These are phyloP conservation scores for Turdus rufiventris DNA, from an alignment of 2,113 vertebrate genomes.

Conservation along the genomic window DNA sequence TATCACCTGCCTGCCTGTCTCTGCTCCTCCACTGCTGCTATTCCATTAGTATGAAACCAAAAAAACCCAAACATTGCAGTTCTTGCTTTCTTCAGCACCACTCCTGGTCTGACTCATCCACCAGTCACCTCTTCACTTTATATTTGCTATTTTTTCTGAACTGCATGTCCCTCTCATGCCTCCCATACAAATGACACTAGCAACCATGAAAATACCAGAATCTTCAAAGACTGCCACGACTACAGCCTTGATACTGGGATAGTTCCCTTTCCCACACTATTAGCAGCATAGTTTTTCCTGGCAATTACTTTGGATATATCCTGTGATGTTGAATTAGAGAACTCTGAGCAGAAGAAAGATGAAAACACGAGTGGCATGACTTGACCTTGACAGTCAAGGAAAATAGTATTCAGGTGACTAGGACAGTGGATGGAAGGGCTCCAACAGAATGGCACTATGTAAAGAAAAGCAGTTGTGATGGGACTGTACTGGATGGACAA, in stretches of 20 bases:
- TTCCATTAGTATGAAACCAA: background rate
- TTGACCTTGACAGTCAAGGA: background rate
- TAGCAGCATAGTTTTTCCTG: background rate
- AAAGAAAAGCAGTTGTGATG: background rate
- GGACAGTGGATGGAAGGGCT: background rate
- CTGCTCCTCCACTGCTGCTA: background rate
- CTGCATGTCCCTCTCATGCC: background rate
- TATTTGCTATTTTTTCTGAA: background rate
- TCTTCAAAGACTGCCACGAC: background rate
- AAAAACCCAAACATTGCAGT: background rate
- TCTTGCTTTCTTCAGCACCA: background rate
- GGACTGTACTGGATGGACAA: background rate
- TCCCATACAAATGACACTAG: background rate
- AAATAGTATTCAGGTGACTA: background rate
- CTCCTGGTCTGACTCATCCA: background rate
- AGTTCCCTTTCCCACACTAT: background rate
- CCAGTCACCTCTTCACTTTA: background rate
- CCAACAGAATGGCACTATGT: background rate
- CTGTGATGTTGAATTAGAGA: background rate
- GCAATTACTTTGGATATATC: background rate
- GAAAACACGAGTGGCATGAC: background rate
- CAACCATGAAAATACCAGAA: background rate
- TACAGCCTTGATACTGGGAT: background rate
- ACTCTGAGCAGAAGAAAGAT: background rate
- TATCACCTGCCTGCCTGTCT: background rate